Conservation (phyloP, 2,888 invertebrate genomes). For the Clusia tigrina region DNA sequence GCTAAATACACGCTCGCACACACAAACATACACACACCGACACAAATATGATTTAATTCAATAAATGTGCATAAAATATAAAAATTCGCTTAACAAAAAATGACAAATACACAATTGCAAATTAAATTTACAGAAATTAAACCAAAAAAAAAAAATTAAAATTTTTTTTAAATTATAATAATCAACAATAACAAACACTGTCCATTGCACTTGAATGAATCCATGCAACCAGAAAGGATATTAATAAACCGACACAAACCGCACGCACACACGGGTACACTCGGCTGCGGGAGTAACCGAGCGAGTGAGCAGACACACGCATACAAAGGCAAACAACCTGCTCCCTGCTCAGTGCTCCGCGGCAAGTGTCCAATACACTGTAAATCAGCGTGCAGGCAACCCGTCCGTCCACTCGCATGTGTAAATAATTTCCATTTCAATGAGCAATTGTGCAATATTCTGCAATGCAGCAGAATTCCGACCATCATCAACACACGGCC, state of each 20-base stretch:
- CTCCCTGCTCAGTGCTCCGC: not conserved
- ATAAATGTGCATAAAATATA: not conserved
- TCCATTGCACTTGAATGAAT: constrained; percentile 55
- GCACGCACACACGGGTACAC: constrained; percentile 30
- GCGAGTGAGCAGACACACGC: constrained; percentile 26
- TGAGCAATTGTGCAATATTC: too few species aligned
- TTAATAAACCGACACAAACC: constrained; percentile 55
- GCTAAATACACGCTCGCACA: not conserved
- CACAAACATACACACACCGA: not conserved
- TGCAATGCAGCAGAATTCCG: too few species aligned
- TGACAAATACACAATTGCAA: constrained; percentile 40
- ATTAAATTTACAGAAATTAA: constrained; percentile 38
- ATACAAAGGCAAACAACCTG: not conserved
- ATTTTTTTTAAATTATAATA: constrained; percentile 40
- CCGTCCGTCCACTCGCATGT: too few species aligned
- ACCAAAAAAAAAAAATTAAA: constrained; percentile 20
- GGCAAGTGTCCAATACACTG: constrained; percentile 7
- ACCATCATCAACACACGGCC: too few species aligned
- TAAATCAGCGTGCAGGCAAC: too few species aligned
- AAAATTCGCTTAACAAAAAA: constrained; percentile 40
- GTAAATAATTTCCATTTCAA: constrained; percentile 6
- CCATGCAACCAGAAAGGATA: constrained; percentile 55
- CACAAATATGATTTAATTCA: constrained; percentile 1
- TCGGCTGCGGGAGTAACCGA: constrained; percentile 15
- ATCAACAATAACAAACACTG: constrained; percentile 44